Base-by-base conservation (phyloP, 2,888 invertebrate genomes). In the Microdon myrmicae region DNA sequence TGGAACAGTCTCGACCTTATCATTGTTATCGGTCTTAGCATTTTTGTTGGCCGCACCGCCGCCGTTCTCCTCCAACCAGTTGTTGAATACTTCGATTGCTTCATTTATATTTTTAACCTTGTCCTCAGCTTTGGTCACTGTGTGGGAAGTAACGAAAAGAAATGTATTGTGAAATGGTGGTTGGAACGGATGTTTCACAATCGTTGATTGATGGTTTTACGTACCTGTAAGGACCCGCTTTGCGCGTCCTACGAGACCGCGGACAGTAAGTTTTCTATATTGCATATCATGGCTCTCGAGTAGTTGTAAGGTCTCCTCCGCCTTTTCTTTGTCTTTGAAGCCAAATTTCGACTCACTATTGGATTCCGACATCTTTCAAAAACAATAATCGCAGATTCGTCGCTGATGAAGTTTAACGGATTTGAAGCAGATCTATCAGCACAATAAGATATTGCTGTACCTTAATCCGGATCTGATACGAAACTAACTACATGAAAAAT, bases 251-350 rank as follows among this genome's bases (percentile, higher is more conserved):
- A 84, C 71, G 28, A 87, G 81, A 0, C 86, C 86, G 0, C 84
- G 77, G 2, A 87, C 86, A 0, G 86, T 87, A 49, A 87, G 82
- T 61, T 86, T 82, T 45, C 87, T 82, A 77, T 88, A 88, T 72
- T 85, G 85, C 64, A 83, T 75, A 32, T 88, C 88, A 68, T 88
- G 87, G 10, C 82, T 80, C 68, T 87, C 85, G 60, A 89, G 72
- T 35, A 85, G 76, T 20, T 82, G 81, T n/a, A 89, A 76, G 0
- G 88, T 88, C 70, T 88, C 87, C 70, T 84, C 79, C 0, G 88
- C 88, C 76, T 87, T 88, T 66, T 85, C 85, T 74, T 84, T 85
- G 75, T 89, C 87, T 75, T 88, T 88, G 81, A 87, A 89, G 0
- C 88, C 88, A 78, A 87, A 88, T 68, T 86, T 85, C 0, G 84